Conservation (phyloP, 2,113 vertebrate species). For the Phaethornis superciliosus region DNA sequence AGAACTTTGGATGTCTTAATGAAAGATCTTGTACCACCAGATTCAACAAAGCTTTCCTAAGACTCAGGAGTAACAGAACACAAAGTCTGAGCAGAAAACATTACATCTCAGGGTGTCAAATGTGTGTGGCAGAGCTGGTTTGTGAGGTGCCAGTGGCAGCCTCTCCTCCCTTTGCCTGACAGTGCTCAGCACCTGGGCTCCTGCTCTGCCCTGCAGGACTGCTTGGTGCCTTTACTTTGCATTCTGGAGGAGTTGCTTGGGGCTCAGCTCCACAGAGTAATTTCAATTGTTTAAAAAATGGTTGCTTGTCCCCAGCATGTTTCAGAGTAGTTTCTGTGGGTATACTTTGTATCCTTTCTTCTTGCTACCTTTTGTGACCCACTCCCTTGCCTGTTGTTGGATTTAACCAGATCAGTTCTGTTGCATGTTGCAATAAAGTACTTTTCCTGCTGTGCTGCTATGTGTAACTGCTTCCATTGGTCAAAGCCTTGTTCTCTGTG, state of each 20-base stretch:
- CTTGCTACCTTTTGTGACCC: background rate
- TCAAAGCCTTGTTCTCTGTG: background rate
- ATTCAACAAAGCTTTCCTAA: background rate
- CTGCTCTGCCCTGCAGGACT: too few relatives aligned
- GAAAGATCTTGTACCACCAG: background rate
- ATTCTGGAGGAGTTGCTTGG: background rate
- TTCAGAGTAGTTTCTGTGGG: background rate
- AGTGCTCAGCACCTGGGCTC: background rate
- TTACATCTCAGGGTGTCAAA: accelerated
- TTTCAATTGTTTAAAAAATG: accelerated
- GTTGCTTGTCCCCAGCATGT: background rate
- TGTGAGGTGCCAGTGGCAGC: background rate
- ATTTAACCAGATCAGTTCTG: background rate
- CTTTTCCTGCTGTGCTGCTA: background rate
- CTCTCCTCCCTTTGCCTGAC: background rate
- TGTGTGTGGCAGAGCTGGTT: too few relatives aligned
- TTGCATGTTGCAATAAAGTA: background rate
- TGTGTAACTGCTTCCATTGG: accelerated
- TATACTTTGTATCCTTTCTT: background rate
- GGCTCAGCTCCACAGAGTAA: background rate
- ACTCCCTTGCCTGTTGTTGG: background rate
- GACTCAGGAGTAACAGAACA: background rate
- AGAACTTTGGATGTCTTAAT: background rate
- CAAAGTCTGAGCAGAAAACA: background rate
- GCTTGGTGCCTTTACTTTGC: background rate